phyloP scores from a whole-genome alignment of 2,888 invertebrate genomes.

The Drosophila lacicola region DNA sequence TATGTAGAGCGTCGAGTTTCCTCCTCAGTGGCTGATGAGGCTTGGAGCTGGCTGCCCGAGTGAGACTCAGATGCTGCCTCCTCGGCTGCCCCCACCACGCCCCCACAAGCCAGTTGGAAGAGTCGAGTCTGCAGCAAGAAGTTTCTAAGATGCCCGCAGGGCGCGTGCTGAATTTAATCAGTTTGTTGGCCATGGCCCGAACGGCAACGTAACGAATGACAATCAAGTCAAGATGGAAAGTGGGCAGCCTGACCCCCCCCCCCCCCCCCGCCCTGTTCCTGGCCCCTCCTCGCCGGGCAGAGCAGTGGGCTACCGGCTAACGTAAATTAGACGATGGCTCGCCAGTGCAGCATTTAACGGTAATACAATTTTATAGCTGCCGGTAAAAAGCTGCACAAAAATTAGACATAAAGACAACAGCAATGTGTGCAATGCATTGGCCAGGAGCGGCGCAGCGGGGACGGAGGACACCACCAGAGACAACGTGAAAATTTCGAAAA shows the following conservation, averaged over 20 bases:
- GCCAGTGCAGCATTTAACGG: constrained; percentile 80
- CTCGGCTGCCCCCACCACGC: constrained; percentile 5
- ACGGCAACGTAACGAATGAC: constrained; percentile 74
- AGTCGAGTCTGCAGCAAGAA: constrained; percentile 56
- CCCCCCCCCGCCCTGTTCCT: background rate
- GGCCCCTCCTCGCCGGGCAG: background rate
- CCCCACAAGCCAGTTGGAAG: background rate
- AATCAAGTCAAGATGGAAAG: constrained; percentile 81
- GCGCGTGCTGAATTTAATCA: constrained; percentile 84
- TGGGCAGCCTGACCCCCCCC: constrained; percentile 62
- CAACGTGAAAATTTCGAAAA: constrained; percentile 74
- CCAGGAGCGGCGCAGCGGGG: background rate
- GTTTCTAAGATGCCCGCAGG: constrained; percentile 82
- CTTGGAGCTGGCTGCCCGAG: constrained; percentile 34
- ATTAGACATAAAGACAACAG: constrained; percentile 75
- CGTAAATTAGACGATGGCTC: constrained; percentile 81
- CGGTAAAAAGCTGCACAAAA: constrained; percentile 79
- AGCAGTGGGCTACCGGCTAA: constrained; percentile 59
- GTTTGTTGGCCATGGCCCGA: constrained; percentile 77
- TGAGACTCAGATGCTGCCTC: constrained; percentile 12
- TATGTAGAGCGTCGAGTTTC: constrained; percentile 81
- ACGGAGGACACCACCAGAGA: constrained; percentile 17
- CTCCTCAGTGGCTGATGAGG: constrained; percentile 59
- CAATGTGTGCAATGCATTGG: constrained; percentile 42
- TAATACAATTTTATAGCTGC: constrained; percentile 82